phyloP scores from a whole-genome alignment of 23 tunicate species.

The Ciona savignyi region DNA sequence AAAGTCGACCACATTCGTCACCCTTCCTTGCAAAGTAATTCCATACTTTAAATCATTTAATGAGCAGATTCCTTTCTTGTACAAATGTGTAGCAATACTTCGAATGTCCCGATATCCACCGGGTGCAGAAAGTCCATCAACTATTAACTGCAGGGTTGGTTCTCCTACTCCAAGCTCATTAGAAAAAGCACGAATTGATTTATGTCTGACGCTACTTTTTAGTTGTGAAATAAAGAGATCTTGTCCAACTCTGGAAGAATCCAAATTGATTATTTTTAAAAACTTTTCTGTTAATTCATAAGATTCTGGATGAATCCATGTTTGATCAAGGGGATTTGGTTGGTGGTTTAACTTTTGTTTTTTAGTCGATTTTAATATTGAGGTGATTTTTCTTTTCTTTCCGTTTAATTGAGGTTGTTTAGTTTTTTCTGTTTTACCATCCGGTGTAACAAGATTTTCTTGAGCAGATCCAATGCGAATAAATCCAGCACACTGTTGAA shows the following conservation, averaged over 20 bases:
- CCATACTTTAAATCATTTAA: slow-evolving; percentile 30
- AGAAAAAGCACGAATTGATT: slow-evolving; percentile 2
- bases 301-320: slow-evolving; percentile 90
- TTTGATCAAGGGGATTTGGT: slow-evolving; percentile 71
- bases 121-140: slow-evolving; percentile 70
- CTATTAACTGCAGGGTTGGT: slow-evolving; percentile 60
- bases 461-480: background rate
- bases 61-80: slow-evolving; percentile 29
- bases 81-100: slow-evolving; percentile 20
- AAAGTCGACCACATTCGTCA: slow-evolving; percentile 73
- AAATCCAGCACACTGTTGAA: slow-evolving; percentile 86
- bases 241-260: background rate
- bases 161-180: slow-evolving; percentile 36
- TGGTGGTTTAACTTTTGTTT: slow-evolving; percentile 23
- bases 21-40: slow-evolving; percentile 33
- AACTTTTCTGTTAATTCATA: slow-evolving; percentile 49
- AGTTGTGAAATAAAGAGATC: background rate
- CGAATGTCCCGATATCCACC: slow-evolving; percentile 74
- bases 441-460: background rate
- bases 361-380: slow-evolving; percentile 7
- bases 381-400: background rate
- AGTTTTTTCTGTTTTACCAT: background rate
- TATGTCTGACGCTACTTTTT: background rate
- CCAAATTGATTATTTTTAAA: background rate
- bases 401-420: background rate